These are phyloP conservation scores for Synergus umbraculus DNA, from an alignment of 2,888 invertebrate species.

Conservation along the genomic window DNA sequence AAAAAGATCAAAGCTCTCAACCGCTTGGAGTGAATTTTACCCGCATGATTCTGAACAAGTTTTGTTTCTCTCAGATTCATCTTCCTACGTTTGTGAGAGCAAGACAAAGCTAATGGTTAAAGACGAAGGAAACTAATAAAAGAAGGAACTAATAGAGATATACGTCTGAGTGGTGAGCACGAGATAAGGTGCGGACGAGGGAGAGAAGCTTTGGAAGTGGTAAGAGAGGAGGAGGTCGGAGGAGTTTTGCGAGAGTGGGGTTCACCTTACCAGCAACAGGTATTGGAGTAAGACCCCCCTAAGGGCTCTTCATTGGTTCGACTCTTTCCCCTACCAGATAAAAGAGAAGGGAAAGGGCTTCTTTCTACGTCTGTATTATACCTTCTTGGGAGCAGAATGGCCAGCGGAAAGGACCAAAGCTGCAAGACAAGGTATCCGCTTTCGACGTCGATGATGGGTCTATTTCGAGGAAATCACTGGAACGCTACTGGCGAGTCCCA, in stretches of 20 bases:
- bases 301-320: conserved; percentile 70
- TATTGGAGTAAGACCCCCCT: conserved; percentile 67
- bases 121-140: conserved; percentile 36
- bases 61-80: conserved; percentile 35
- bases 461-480: conserved; percentile 62
- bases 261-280: conserved; percentile 73
- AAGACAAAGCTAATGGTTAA: conserved; percentile 46
- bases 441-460: conserved; percentile 59
- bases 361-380: conserved; percentile 58
- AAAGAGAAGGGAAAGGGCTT: conserved; percentile 58
- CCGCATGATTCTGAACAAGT: conserved; percentile 53
- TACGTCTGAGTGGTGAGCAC: conserved; percentile 23
- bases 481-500: conserved; percentile 56
- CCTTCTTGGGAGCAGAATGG: conserved; percentile 52
- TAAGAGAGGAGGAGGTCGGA: conserved; percentile 42
- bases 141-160: conserved; percentile 45
- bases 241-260: conserved; percentile 61
- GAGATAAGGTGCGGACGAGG: conserved; percentile 41
- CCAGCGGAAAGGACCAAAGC: conserved; percentile 51
- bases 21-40: conserved; percentile 61
- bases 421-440: conserved; percentile 55
- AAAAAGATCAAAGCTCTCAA: conserved; percentile 65
- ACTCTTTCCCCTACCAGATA: conserved; percentile 65
- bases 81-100: conserved; percentile 20
- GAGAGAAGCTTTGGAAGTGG: conserved; percentile 44